A percentile compares a stretch with the other conserved stretches of the same genome.
phyloP scores from a whole-genome alignment of 2,888 invertebrate genomes.

The Dynastes tityus region DNA sequence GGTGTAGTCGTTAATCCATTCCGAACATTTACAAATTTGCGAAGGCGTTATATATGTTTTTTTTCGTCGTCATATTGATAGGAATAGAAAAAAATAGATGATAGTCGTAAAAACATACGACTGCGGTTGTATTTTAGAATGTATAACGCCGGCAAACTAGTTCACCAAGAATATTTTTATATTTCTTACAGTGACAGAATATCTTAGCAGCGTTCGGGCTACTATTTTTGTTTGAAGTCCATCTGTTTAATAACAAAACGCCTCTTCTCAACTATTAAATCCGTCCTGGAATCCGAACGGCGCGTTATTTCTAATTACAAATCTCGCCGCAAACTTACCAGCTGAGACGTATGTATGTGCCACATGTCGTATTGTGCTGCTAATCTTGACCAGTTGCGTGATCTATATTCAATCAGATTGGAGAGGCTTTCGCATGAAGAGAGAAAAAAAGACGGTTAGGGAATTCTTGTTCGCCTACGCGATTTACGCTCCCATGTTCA shows the following conservation, averaged over 20 bases:
- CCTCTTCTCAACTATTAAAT: slow-evolving; percentile 1
- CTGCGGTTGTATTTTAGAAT: slow-evolving; percentile 4
- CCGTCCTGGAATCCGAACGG: neutral
- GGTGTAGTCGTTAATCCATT: neutral
- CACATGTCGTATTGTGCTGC: neutral
- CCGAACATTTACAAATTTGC: neutral
- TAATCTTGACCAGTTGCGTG: neutral
- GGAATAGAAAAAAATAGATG: neutral
- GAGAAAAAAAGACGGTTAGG: neutral
- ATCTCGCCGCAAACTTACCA: neutral
- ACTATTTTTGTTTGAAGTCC: slow-evolving; percentile 13
- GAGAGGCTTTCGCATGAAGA: neutral
- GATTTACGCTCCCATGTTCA: neutral
- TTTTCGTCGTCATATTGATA: neutral
- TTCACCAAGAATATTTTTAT: slow-evolving; percentile 21
- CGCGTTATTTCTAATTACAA: slow-evolving; percentile 8
- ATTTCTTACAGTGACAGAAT: neutral
- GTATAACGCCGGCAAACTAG: neutral
- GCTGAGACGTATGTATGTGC: neutral
- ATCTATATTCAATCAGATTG: neutral
- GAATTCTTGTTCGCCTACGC: slow-evolving; percentile 13
- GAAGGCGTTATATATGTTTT: neutral
- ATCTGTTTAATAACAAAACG: slow-evolving; percentile 36
- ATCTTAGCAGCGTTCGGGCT: slow-evolving; percentile 1
- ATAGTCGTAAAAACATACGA: neutral